Evolutionary conservation across 2,113 vertebrate genomes (phyloP).

Genomic region (Amblyornis subalaris): DNA sequence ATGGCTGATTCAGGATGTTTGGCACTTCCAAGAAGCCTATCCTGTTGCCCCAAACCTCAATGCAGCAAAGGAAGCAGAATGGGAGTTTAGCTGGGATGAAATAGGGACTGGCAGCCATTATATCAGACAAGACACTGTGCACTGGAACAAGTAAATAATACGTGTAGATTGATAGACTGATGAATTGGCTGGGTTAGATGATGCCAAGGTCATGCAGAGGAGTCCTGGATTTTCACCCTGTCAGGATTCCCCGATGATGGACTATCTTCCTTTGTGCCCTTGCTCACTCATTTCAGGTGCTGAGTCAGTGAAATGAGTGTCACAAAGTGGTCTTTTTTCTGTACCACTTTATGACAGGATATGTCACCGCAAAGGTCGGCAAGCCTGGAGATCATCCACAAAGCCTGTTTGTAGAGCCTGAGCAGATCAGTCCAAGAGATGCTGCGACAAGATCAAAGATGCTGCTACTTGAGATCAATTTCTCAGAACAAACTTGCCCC

Average conservation of each 20-base stretch:
- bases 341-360: background rate
- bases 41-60: background rate
- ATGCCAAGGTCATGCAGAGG: background rate
- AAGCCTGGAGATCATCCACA: background rate
- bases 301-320: background rate
- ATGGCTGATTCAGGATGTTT: background rate
- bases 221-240: background rate
- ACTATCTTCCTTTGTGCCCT: background rate
- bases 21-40: background rate
- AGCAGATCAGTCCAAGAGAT: background rate
- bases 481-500: background rate
- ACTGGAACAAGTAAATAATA: background rate
- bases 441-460: background rate
- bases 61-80: background rate
- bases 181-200: background rate
- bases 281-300: background rate
- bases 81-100: background rate
- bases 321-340: background rate
- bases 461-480: background rate
- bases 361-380: background rate
- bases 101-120: background rate
- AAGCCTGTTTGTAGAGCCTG: background rate
- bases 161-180: background rate
- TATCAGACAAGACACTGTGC: background rate
- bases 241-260: background rate